phyloP scores from a whole-genome alignment of 2,888 invertebrate genomes.

The Acanthacorydalis orientalis region DNA sequence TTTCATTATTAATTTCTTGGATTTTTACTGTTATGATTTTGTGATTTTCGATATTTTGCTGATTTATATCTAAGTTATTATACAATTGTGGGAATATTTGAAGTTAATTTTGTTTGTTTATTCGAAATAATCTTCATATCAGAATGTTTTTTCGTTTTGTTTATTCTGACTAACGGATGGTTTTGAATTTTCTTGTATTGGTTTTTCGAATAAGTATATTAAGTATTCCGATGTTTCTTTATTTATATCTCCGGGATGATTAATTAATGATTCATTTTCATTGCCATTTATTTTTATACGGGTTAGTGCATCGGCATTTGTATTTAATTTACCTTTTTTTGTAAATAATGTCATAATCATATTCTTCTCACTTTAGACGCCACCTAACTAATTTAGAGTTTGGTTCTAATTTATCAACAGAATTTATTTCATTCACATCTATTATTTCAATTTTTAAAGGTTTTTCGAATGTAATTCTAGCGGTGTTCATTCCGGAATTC shows the following conservation, averaged over 20 bases:
- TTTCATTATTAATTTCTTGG: conserved; percentile 1
- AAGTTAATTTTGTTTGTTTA: conserved; percentile 3
- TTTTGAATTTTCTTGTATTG: no score
- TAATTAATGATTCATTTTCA: not conserved
- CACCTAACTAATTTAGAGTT: not conserved
- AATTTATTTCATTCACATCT: conserved; percentile 1
- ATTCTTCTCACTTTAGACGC: no score
- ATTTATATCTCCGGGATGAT: not conserved
- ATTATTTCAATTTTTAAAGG: conserved; percentile 4
- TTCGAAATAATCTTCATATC: not conserved
- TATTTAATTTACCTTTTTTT: not conserved
- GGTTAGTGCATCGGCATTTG: not conserved
- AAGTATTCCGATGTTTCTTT: not conserved
- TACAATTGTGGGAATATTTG: not conserved
- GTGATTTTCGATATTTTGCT: conserved; percentile 1
- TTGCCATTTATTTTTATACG: not conserved
- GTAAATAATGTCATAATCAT: no score
- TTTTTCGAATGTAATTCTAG: not conserved
- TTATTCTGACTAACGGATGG: not conserved
- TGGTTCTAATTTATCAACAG: not conserved
- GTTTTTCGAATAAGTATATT: no score
- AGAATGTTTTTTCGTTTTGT: no score
- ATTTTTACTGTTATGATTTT: conserved; percentile 4
- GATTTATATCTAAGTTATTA: conserved; percentile 1
- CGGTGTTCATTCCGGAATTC: not conserved